Evolutionary conservation across 2,797 vertebrate species (phyloP).

Genomic region (Cottoperca gobio): DNA sequence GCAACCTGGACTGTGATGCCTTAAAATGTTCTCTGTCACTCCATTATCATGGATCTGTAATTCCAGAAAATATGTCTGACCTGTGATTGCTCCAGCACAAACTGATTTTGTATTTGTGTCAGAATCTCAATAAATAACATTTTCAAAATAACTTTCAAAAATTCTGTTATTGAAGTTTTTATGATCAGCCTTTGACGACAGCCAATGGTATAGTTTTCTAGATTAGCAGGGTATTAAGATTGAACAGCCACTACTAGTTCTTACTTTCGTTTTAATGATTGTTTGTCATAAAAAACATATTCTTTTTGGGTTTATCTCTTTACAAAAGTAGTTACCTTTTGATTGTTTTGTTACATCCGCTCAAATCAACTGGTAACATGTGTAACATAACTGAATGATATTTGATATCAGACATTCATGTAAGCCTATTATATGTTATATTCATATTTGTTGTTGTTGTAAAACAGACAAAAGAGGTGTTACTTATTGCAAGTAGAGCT

Average conservation of each 20-base stretch:
- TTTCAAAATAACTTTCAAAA: not conserved
- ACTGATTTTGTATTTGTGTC: slow-evolving; percentile 40
- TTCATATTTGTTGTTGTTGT: too few relatives aligned
- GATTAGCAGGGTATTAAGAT: not conserved
- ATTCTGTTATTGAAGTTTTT: not conserved
- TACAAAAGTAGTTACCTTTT: not conserved
- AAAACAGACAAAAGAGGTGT: not conserved
- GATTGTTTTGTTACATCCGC: not conserved
- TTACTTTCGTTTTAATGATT: not conserved
- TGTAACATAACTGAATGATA: too few relatives aligned
- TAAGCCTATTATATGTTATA: not conserved
- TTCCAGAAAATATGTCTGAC: not conserved
- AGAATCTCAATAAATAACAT: slow-evolving; percentile 49
- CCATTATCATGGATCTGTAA: slow-evolving; percentile 16
- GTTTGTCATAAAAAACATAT: not conserved
- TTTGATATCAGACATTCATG: not conserved
- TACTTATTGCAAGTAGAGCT: not conserved
- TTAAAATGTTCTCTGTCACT: slow-evolving; percentile 36
- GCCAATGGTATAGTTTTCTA: not conserved
- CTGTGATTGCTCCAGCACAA: slow-evolving; percentile 13
- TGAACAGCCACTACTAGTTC: not conserved
- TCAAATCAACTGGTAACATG: not conserved
- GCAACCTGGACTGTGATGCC: slow-evolving; percentile 2
- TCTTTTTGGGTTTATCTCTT: not conserved
- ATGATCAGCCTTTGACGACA: not conserved